Conservation (phyloP, 1,140 invertebrate genomes). For the Lucilia sericata region DNA sequence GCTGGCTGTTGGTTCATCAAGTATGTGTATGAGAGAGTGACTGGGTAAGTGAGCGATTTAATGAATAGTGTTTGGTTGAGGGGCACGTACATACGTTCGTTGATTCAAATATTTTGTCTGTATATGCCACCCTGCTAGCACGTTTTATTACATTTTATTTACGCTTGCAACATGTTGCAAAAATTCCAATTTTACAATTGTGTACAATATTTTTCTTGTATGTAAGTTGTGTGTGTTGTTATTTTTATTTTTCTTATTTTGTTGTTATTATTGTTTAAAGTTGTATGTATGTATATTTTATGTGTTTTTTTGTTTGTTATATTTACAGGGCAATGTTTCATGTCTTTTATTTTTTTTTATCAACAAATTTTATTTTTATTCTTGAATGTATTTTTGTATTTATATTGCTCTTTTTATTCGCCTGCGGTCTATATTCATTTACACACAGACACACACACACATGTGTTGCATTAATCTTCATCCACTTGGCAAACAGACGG, state of each 20-base stretch:
- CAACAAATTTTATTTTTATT: neutral
- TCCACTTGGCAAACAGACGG: neutral
- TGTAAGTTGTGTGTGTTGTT: too few relatives aligned
- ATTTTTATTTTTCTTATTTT: neutral
- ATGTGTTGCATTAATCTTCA: neutral
- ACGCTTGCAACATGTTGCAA: slow-evolving; percentile 44
- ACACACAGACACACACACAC: neutral
- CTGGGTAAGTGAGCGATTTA: neutral
- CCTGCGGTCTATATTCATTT: neutral
- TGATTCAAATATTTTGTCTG: neutral
- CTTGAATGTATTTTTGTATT: neutral
- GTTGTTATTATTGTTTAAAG: neutral
- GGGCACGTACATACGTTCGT: neutral
- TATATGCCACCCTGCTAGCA: slow-evolving; percentile 37
- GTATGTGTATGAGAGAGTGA: neutral
- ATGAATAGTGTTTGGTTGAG: neutral
- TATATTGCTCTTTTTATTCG: neutral
- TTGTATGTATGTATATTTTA: neutral
- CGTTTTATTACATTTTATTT: slow-evolving; percentile 46
- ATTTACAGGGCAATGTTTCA: neutral
- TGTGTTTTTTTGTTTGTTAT: slow-evolving; percentile 8
- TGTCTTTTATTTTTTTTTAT: neutral
- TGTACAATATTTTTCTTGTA: neutral
- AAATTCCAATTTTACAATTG: slow-evolving; percentile 27
- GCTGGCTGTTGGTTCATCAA: too few relatives aligned